Conservation (phyloP, 37 sponge, comb jelly and placozoan genomes). For the Diacarnus erythraeanus region DNA sequence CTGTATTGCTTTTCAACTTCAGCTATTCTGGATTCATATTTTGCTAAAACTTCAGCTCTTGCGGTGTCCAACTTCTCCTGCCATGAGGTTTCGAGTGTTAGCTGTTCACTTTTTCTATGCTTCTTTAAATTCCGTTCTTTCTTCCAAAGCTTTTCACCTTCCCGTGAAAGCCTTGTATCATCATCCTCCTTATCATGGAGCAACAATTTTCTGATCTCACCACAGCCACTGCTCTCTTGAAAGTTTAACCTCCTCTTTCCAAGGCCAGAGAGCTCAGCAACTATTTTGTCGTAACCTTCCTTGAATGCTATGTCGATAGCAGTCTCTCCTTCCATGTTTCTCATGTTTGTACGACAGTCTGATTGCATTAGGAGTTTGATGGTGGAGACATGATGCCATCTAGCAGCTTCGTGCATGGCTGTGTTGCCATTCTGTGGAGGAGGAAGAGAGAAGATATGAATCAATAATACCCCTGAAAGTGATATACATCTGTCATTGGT, state of each 20-base stretch:
- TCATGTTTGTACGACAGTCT: constrained; percentile 65
- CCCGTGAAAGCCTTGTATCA: constrained; percentile 32
- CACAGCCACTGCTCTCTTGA: constrained; percentile 39
- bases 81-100: constrained; percentile 51
- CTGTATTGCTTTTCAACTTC: constrained; percentile 50
- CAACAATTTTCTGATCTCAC: constrained; percentile 45
- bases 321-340: constrained; percentile 39
- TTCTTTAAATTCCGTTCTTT: neutral
- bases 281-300: constrained; percentile 54
- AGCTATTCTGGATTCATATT: constrained; percentile 61
- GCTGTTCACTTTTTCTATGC: constrained; percentile 8
- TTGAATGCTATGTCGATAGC: constrained; percentile 66
- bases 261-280: constrained; percentile 57
- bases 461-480: too few relatives aligned
- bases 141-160: constrained; percentile 14
- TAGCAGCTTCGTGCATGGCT: constrained; percentile 63
- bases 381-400: constrained; percentile 16
- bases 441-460: neutral
- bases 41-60: constrained; percentile 50
- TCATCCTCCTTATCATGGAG: constrained; percentile 46
- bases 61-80: constrained; percentile 55
- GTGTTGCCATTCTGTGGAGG: constrained; percentile 57
- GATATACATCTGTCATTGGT: too few relatives aligned
- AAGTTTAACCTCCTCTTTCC: constrained; percentile 27
- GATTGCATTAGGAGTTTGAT: constrained; percentile 55